Percentiles rank a stretch among this genome's conserved stretches.
phyloP scores from a whole-genome alignment of 2,797 vertebrate genomes.

The Choloepus didactylus region DNA sequence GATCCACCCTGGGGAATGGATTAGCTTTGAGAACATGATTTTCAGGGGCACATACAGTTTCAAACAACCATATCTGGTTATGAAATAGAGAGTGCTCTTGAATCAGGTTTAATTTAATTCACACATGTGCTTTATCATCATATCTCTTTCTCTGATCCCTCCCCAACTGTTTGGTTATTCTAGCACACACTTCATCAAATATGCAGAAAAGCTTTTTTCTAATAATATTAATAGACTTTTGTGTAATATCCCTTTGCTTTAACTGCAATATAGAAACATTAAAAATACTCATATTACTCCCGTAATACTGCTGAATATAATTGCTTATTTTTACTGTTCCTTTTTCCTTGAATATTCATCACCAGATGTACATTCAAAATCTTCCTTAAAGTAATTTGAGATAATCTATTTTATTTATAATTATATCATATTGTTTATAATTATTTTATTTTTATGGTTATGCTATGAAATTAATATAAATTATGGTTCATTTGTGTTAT shows the following conservation, averaged over 20 bases:
- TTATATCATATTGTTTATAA: no score
- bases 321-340: background rate
- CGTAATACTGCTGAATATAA: background rate
- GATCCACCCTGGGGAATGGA: no score
- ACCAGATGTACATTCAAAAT: no score
- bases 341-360: background rate
- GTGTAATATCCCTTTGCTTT: background rate
- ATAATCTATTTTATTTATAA: no score
- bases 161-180: background rate
- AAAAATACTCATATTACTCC: background rate
- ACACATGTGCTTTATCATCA: no score
- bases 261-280: background rate
- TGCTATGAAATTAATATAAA: no score
- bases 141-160: background rate
- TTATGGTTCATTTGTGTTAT: no score
- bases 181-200: background rate
- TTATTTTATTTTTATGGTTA: no score
- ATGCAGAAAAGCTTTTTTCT: background rate
- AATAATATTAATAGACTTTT: background rate
- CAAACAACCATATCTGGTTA: background rate
- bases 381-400: no score
- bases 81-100: background rate
- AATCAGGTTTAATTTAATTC: no score
- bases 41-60: no score
- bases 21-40: no score